These are phyloP conservation scores for Epinephelus awoara DNA, from an alignment of 2,797 vertebrate genomes.

Conservation along the genomic window DNA sequence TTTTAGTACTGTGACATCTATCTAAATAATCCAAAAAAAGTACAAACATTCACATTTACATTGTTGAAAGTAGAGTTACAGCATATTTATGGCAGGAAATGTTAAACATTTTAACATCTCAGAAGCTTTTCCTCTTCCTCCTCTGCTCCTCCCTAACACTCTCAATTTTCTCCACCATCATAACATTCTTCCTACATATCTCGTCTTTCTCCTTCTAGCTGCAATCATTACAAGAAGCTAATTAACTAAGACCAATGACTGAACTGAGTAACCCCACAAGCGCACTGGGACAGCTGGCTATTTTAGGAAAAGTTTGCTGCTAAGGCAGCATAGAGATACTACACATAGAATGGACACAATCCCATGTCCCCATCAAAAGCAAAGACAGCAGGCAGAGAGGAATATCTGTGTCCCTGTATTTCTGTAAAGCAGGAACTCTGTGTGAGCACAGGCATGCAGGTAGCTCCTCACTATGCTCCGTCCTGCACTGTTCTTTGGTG, in stretches of 20 bases:
- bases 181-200: constrained; percentile 14
- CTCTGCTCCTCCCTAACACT: neutral
- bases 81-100: neutral
- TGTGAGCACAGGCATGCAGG: constrained; percentile 55
- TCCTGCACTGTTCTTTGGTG: constrained; percentile 67
- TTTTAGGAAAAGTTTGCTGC: constrained; percentile 72
- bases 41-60: neutral
- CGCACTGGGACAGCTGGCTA: constrained; percentile 65
- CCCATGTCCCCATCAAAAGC: constrained; percentile 21
- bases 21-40: neutral
- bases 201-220: constrained; percentile 42
- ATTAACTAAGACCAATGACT: constrained; percentile 77
- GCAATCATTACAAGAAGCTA: constrained; percentile 79
- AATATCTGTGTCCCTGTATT: constrained; percentile 41
- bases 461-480: constrained; percentile 66
- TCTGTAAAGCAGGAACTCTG: constrained; percentile 50
- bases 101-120: neutral
- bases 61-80: neutral
- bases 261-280: constrained; percentile 78
- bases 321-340: constrained; percentile 31
- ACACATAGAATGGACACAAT: constrained; percentile 34
- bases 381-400: constrained; percentile 10
- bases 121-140: neutral
- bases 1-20: neutral
- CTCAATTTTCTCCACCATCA: constrained; percentile 10